A percentile compares a stretch with the other conserved stretches of the same genome.
phyloP scores from a whole-genome alignment of 2,888 invertebrate genomes.

The Subacronicta megacephala region DNA sequence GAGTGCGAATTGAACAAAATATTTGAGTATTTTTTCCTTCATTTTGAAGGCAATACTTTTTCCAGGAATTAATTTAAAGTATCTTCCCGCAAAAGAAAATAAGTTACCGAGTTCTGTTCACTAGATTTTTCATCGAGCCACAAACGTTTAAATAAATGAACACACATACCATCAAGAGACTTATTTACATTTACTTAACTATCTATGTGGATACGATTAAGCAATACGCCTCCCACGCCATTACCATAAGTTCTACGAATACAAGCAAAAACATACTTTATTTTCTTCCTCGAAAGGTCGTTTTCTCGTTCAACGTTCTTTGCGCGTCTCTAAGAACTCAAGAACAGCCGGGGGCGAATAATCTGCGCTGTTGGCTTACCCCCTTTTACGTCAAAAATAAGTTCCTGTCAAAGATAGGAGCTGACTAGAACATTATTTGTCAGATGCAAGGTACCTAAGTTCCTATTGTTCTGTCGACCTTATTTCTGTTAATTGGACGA shows the following conservation, averaged over 20 bases:
- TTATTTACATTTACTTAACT: slow-evolving; percentile 41
- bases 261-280: slow-evolving; percentile 30
- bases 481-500: slow-evolving; percentile 25
- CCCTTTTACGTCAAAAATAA: slow-evolving; percentile 59
- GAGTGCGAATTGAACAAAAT: no score
- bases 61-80: no score
- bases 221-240: slow-evolving; percentile 26
- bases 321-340: slow-evolving; percentile 30
- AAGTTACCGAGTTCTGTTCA: slow-evolving; percentile 2
- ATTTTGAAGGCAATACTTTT: no score
- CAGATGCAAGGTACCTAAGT: slow-evolving; percentile 51
- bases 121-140: slow-evolving; percentile 4
- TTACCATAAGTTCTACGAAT: slow-evolving; percentile 19
- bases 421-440: slow-evolving; percentile 49
- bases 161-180: slow-evolving; percentile 12
- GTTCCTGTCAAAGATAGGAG: slow-evolving; percentile 51
- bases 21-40: no score
- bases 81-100: not conserved
- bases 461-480: slow-evolving; percentile 42
- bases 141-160: slow-evolving; percentile 25
- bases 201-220: slow-evolving; percentile 40
- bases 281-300: slow-evolving; percentile 13
- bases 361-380: slow-evolving; percentile 67
- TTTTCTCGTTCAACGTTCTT: slow-evolving; percentile 18
- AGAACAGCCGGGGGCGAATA: slow-evolving; percentile 61